These are phyloP conservation scores for Danaus plexippus DNA, from an alignment of 1,140 invertebrate species.

Conservation along the genomic window DNA sequence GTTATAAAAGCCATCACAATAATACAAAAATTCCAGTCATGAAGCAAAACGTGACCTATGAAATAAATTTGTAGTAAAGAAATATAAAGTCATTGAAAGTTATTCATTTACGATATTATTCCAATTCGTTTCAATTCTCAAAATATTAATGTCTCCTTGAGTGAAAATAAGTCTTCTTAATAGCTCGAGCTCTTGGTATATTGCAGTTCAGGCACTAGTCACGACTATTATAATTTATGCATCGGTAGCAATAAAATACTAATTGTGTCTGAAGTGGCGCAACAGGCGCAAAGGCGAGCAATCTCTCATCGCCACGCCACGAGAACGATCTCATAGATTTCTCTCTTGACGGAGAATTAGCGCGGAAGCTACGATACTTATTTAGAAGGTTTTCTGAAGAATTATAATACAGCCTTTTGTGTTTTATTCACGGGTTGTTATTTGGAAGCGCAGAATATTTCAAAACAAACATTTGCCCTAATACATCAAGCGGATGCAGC, in stretches of 20 bases:
- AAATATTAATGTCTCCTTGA: no score
- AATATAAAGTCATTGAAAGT: no score
- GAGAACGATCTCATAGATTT: constrained; percentile 47
- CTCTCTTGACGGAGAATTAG: constrained; percentile 49
- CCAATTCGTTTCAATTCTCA: no score
- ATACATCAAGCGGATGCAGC: constrained; percentile 44
- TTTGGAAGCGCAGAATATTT: constrained; percentile 43
- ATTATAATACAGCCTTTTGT: constrained; percentile 52
- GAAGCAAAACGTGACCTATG: no score
- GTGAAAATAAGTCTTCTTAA: no score
- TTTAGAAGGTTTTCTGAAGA: constrained; percentile 48
- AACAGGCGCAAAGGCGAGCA: constrained; percentile 36
- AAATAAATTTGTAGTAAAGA: no score
- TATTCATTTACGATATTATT: no score
- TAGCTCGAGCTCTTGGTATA: no score
- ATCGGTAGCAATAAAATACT: constrained; percentile 11
- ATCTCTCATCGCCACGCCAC: constrained; percentile 30
- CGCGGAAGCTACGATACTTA: constrained; percentile 51
- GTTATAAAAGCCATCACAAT: no score
- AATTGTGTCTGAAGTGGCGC: constrained; percentile 26
- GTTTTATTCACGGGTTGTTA: constrained; percentile 57
- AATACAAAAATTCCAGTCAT: no score
- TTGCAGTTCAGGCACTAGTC: constrained; percentile 2
- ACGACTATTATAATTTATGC: constrained; percentile 1
- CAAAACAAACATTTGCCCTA: constrained; percentile 42